Evolutionary conservation across 2,888 invertebrate genomes (phyloP).

Genomic region (Thyatira batis): DNA sequence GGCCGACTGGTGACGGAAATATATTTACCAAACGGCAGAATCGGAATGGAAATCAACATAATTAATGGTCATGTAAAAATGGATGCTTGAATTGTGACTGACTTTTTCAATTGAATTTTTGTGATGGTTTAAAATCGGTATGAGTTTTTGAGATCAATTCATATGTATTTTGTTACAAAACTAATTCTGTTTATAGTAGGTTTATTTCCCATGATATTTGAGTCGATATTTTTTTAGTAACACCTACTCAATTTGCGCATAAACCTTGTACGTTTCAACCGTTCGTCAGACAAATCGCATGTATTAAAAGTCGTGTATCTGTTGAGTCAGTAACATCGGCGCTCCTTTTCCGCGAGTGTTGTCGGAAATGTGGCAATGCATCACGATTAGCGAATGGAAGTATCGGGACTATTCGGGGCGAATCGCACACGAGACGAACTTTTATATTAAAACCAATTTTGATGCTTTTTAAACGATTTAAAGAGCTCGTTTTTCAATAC

Average conservation of each 20-base stretch:
- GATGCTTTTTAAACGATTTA: no score
- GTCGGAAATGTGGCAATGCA: slow-evolving; percentile 53
- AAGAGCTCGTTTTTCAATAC: no score
- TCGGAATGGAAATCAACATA: neutral
- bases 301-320: neutral
- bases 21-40: neutral
- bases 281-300: neutral
- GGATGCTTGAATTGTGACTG: no score
- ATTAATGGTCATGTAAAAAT: neutral
- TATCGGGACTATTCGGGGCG: slow-evolving; percentile 8
- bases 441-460: no score
- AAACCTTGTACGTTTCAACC: slow-evolving; percentile 1
- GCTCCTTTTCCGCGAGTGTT: slow-evolving; percentile 33
- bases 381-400: slow-evolving; percentile 44
- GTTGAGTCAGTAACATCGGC: neutral
- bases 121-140: no score
- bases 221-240: no score
- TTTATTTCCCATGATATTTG: no score
- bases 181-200: no score
- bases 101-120: no score
- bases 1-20: slow-evolving; percentile 23
- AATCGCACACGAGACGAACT: neutral
- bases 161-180: no score
- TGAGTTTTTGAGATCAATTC: no score
- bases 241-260: neutral